phyloP scores from a whole-genome alignment of 2,797 vertebrate genomes.

The Leucoraja ocellata region DNA sequence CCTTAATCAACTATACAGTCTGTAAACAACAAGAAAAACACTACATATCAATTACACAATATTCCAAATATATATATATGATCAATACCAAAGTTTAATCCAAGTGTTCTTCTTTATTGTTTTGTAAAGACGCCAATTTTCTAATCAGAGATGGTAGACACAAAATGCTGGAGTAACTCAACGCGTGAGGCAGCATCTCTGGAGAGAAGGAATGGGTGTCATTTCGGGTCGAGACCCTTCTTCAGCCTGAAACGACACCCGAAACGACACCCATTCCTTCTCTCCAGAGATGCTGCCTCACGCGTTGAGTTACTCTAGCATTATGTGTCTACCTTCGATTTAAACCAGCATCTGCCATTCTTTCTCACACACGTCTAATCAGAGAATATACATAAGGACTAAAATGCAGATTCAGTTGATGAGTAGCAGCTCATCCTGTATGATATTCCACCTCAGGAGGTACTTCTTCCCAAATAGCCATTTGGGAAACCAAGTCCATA shows the following conservation, averaged over 20 bases:
- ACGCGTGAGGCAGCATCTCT: too few species aligned
- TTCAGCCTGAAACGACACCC: too few species aligned
- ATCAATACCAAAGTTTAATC: constrained; percentile 3
- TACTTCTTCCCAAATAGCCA: constrained; percentile 65
- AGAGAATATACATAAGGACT: background rate
- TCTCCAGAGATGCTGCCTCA: too few species aligned
- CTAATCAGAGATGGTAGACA: background rate
- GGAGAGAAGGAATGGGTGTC: too few species aligned
- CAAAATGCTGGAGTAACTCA: too few species aligned
- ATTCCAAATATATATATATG: background rate
- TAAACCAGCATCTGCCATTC: too few species aligned
- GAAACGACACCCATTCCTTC: too few species aligned
- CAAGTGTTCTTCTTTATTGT: background rate
- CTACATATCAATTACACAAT: background rate
- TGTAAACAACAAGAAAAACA: background rate
- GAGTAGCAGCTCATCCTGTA: background rate
- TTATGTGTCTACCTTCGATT: too few species aligned
- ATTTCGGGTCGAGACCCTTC: too few species aligned
- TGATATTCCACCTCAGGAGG: constrained; percentile 74
- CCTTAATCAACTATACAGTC: background rate
- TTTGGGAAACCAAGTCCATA: constrained; percentile 73
- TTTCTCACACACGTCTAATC: background rate
- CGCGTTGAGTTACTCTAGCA: too few species aligned
- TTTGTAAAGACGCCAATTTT: background rate
- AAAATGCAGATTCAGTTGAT: background rate